Evolutionary conservation across 2,797 vertebrate genomes (phyloP).

Genomic region (Pyrrhura leucotis): DNA sequence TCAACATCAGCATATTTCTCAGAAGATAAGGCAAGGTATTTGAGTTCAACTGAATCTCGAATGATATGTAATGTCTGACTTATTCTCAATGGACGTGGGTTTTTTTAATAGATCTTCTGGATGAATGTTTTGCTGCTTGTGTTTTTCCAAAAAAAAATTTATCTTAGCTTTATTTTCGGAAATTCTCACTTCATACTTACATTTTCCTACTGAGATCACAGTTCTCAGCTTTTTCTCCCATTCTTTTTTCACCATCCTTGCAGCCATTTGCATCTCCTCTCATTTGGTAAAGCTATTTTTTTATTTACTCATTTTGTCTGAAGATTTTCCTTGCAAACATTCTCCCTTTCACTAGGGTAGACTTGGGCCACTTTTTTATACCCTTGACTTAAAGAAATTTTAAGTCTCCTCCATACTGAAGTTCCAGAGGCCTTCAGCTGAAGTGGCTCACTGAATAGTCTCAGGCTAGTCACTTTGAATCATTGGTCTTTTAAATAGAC

Average conservation of each 20-base stretch:
- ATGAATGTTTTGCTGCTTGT: neutral
- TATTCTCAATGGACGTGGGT: neutral
- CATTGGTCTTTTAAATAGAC: neutral
- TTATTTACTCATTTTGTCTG: neutral
- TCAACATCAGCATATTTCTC: neutral
- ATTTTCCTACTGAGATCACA: neutral
- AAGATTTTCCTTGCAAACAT: neutral
- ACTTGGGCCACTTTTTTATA: neutral
- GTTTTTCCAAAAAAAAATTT: fast-evolving
- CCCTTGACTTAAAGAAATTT: neutral
- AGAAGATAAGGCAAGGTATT: neutral
- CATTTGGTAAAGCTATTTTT: neutral
- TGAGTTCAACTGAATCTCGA: neutral
- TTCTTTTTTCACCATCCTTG: neutral
- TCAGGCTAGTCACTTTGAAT: neutral
- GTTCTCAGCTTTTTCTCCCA: neutral
- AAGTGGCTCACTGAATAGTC: neutral
- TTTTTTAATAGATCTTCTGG: neutral
- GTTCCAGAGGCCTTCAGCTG: neutral
- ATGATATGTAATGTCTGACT: neutral
- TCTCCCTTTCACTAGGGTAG: neutral
- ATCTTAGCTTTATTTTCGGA: neutral
- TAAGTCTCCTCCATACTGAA: neutral
- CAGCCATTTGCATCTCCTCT: neutral
- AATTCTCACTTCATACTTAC: neutral